phyloP scores from a whole-genome alignment of 1,140 invertebrate genomes.

The Palaemon carinicauda region DNA sequence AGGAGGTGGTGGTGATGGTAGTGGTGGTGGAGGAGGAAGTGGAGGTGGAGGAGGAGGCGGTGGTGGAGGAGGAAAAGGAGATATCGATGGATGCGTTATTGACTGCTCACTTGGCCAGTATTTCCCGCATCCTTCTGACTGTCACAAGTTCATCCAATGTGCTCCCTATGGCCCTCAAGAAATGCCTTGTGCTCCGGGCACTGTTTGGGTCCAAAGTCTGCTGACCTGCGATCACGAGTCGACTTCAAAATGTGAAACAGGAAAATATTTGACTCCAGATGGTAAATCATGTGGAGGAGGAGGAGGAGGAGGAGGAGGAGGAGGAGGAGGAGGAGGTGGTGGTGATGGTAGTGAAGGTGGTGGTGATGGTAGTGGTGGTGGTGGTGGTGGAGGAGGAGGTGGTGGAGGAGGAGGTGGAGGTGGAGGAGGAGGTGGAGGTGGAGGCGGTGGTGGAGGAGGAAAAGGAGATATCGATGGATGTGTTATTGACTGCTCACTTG shows the following conservation, averaged over 20 bases:
- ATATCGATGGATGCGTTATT: neutral
- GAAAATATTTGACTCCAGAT: neutral
- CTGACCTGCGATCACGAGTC: neutral
- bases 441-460: conserved; percentile 14
- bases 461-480: conserved; percentile 24
- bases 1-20: too few species aligned
- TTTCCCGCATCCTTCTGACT: neutral
- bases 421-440: conserved; percentile 17
- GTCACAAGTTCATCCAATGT: neutral
- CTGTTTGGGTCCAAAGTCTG: neutral
- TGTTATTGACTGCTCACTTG: conserved; percentile 15
- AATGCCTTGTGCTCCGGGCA: neutral
- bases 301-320: neutral
- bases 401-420: neutral
- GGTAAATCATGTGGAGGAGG: neutral
- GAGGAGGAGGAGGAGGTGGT: neutral
- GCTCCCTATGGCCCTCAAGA: too few species aligned
- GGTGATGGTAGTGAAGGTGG: neutral
- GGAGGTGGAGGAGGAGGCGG: neutral
- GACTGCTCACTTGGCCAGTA: too few species aligned
- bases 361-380: neutral
- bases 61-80: neutral
- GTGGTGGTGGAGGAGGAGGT: neutral
- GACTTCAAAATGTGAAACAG: neutral
- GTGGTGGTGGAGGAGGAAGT: neutral